Conservation (phyloP, 2,797 vertebrate genomes). For the Poecilia picta region DNA sequence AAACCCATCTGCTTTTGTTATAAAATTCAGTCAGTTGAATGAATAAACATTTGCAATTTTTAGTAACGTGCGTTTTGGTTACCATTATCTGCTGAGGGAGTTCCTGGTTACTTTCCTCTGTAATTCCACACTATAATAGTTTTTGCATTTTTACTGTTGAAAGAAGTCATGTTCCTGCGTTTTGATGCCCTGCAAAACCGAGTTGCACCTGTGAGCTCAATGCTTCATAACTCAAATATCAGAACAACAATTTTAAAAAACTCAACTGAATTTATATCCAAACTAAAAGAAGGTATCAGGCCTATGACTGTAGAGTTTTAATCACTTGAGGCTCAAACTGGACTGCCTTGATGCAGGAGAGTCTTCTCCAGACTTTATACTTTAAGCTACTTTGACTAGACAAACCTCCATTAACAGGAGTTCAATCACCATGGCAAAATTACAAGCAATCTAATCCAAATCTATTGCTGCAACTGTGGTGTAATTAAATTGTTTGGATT, state of each 20-base stretch:
- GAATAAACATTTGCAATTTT: conserved; percentile 70
- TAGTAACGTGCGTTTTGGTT: conserved; percentile 36
- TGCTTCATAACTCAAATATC: background rate
- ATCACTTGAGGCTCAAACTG: background rate
- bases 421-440: background rate
- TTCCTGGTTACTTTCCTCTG: background rate
- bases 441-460: background rate
- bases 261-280: background rate
- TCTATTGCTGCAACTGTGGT: background rate
- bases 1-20: conserved; percentile 48
- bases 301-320: background rate
- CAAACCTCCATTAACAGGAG: background rate
- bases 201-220: background rate
- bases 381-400: background rate
- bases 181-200: background rate
- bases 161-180: background rate
- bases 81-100: background rate
- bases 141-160: background rate
- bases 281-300: background rate
- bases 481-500: background rate
- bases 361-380: background rate
- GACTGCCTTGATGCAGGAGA: background rate
- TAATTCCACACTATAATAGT: background rate
- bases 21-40: conserved; percentile 53
- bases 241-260: background rate